Evolutionary conservation across 2,888 invertebrate species (phyloP), one percentile per base, ranked within the genome.

Genomic region (Odontothrips loti): DNA sequence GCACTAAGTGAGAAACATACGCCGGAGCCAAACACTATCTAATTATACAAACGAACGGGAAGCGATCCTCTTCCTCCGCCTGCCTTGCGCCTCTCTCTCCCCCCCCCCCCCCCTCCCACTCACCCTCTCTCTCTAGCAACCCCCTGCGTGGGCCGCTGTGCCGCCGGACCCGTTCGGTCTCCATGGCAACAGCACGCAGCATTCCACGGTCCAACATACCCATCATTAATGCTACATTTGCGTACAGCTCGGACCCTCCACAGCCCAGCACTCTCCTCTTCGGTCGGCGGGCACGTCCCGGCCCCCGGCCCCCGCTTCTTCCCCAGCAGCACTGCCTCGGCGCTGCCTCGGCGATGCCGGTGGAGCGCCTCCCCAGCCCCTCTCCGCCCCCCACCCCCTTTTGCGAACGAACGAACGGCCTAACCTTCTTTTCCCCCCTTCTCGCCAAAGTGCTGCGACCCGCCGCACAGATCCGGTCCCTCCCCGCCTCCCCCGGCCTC

Each of bases 151-250:
- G 20, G 58, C 6, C 58, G 10, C 11, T 15, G 58, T 17, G 34
- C 34, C 34, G 34, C 34, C 34, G 34, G 34, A 43, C 34, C 58
- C 27, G 68, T 11, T 1, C 68, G 23, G 68, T 75, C 27, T 23
- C 68, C 68, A 75, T 75, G 68, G 68, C 1, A 75, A 75, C 68
- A 23, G 68, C 68, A 75, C 68, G 68, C 27, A 75, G 68, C 68
- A 75, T 75, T 75, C 68, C 68, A 27, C 68, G 68, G 68, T 75
- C 68, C 68, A 27, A 75, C 68, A 75, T 75, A 75, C 68, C 68
- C 68, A 75, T 75, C 68, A 75, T 75, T 75, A 75, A 75, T 75
- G 68, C 68, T 75, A 75, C 68, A 75, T 75, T 75, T 75, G 68
- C 68, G 68, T 75, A 75, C 68, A 23, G 68, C 68, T 20, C 51